Base-by-base conservation (phyloP, 1,140 invertebrate species). In the Samia ricini region DNA sequence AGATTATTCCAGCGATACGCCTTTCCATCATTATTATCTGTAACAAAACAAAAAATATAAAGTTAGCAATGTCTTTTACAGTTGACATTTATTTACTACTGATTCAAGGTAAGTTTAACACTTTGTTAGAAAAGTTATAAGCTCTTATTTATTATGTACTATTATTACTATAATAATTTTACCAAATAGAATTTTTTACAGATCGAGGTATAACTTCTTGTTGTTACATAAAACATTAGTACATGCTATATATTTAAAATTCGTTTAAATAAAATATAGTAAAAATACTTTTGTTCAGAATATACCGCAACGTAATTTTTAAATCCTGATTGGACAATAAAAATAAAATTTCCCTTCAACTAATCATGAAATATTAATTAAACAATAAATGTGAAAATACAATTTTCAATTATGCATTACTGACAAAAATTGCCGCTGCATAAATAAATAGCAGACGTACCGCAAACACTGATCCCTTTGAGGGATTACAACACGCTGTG, bases 11-110 rank as follows among this genome's bases (percentile, higher is more conserved):
- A 6, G 83, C 76, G 60, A 81, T 79, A 57, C 79, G 70, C 23
- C 73, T 66, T 77, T 82, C 77, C 86, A 89, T 89, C 8, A 42
- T 42, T 42, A 72, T 78, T 72, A 86, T 84, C 86, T 89, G 85
- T 56, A 89, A 89, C 84, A 86, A 89, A 65, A 60, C 72, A 78
- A 42, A 81, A 64, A 24, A 26, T 12, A 7, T 20, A 49, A 59
- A 48, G 15, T 59, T 22, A 50, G 24, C 42, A 42, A 33, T 33
- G 29, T 12, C 15, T 42, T 22, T 21, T 21, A 52, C 15, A n/a
- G n/a, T n/a, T 3, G 23, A 22, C 20, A 23, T 21, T 22, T 23
- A 21, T 20, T 42, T 42, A 15, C 33, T 42, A n/a, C n/a, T n/a
- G n/a, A 29, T 29, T 2, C 26, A 29, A 8, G 10, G 10, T 5